Evolutionary conservation across 2,888 invertebrate species (phyloP).

Genomic region (Drosophila tanythrix): DNA sequence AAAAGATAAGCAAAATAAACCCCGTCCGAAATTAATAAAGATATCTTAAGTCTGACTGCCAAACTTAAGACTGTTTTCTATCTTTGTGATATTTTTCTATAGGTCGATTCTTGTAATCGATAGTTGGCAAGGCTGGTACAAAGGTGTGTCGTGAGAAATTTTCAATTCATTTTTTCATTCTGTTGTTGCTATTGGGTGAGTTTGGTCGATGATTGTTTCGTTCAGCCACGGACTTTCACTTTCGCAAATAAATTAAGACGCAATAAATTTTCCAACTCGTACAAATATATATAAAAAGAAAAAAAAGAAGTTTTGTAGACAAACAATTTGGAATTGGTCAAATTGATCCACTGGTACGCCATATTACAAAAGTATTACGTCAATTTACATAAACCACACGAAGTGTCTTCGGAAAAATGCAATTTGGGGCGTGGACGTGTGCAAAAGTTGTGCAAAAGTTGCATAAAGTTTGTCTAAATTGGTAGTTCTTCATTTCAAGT

Average conservation of each 20-base stretch:
- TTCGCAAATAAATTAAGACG: conserved; percentile 54
- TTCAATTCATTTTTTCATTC: conserved; percentile 39
- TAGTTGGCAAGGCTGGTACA: neutral
- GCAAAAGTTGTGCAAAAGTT: conserved; percentile 36
- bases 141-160: conserved; percentile 24
- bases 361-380: conserved; percentile 23
- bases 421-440: conserved; percentile 64
- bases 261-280: conserved; percentile 46
- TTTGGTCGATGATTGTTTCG: conserved; percentile 52
- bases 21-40: neutral
- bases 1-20: neutral
- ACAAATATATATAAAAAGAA: neutral
- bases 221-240: conserved; percentile 52
- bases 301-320: conserved; percentile 27
- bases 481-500: conserved; percentile 47
- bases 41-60: neutral
- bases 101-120: neutral
- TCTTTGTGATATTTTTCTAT: neutral
- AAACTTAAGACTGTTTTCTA: neutral
- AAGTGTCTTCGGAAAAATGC: conserved; percentile 47
- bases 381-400: conserved; percentile 19
- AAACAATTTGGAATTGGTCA: conserved; percentile 27
- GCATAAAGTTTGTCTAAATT: conserved; percentile 42
- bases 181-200: conserved; percentile 60
- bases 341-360: conserved; percentile 31